Conservation (phyloP, 1,140 invertebrate species). For the Drosophila suzukii region DNA sequence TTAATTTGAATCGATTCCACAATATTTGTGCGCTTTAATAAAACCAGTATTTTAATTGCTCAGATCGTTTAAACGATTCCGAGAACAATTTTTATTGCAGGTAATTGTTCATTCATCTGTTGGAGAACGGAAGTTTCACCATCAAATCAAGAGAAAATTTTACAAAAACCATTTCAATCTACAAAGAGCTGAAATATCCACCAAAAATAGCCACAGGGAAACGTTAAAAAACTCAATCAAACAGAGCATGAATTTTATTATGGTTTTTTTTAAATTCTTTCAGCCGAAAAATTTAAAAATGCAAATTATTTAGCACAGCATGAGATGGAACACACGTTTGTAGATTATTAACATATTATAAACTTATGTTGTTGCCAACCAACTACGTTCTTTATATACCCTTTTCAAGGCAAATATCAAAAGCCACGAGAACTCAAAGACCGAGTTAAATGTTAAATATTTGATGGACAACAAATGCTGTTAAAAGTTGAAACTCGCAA, state of each 20-base stretch:
- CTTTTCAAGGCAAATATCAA: constrained; percentile 3
- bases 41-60: constrained; percentile 29
- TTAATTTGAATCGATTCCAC: constrained; percentile 5
- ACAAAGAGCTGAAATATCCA: constrained; percentile 6
- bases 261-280: constrained; percentile 6
- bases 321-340: constrained; percentile 1
- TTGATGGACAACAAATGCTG: constrained; percentile 36
- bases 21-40: not conserved
- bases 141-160: not conserved
- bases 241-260: constrained; percentile 45
- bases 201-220: constrained; percentile 31
- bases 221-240: constrained; percentile 25
- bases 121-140: constrained; percentile 20
- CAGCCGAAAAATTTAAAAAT: constrained; percentile 9
- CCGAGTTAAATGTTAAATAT: constrained; percentile 49
- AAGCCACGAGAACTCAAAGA: constrained; percentile 9
- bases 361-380: not conserved
- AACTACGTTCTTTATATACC: not conserved
- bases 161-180: constrained; percentile 3
- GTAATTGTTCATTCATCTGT: constrained; percentile 13
- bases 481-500: constrained; percentile 7
- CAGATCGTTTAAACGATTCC: constrained; percentile 9
- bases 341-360: not conserved
- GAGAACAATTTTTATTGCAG: constrained; percentile 26
- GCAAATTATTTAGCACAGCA: constrained; percentile 26